Base-by-base conservation (phyloP, 1,140 invertebrate species). In the Lethrus apterus region DNA sequence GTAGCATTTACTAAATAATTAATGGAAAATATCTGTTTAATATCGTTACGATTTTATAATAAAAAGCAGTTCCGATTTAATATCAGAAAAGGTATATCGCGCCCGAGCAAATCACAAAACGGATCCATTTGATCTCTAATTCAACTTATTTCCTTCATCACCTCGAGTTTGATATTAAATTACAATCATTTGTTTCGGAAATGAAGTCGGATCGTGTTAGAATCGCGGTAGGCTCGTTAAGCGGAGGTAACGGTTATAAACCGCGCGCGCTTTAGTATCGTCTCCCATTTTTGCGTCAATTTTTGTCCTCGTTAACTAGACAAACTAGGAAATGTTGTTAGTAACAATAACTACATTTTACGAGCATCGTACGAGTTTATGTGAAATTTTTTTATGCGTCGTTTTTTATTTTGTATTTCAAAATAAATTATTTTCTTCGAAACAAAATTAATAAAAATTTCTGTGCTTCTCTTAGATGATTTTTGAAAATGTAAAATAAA, bases 111-210 rank as follows among this genome's bases (percentile, higher is more conserved):
- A 26, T 26, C 23, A n/a, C n/a, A n/a, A 7, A 26, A 26, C 35
- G 24, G 52, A 54, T 54, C 43, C 50, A 34, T 40, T 55, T 50
- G 33, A 51, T 55, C 50, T 54, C 38, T 44, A 54, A 54, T 54
- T 56, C 49, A 33, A 53, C 51, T 51, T 52, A 62, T 62, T 59
- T 58, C 49, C 48, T 42, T 46, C 55, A 54, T 60, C 54, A 52
- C 48, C 48, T 48, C 55, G 48, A 50, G 47, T 49, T 21, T 47
- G 46, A 57, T 57, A 59, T 59, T 52, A 65, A 64, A 65, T 65
- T 65, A 63, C 63, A 57, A 62, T 65, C 62, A 64, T 65, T 65
- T 65, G 62, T 64, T 62, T 62, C 60, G 59, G 60, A 65, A 65
- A 65, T 64, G 62, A 64, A 64, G 46, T 57, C 48, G 40, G 55